Percentiles rank a stretch among this genome's conserved stretches.
Conservation (phyloP, 2,797 vertebrate genomes). For the Anabas testudineus region DNA sequence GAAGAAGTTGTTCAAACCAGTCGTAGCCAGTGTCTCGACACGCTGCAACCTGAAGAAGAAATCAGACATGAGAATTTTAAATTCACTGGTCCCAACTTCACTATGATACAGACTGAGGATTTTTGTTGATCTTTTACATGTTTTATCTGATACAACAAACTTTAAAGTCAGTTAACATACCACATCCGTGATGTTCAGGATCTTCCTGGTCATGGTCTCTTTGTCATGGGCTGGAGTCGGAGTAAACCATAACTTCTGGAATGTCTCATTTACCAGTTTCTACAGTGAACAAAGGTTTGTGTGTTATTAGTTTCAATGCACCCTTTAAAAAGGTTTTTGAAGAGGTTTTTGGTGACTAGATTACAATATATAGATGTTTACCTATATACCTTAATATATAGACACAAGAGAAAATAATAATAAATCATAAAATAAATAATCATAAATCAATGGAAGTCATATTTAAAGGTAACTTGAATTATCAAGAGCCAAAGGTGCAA, state of each 20-base stretch:
- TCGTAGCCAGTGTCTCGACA: constrained; percentile 98
- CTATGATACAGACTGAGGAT: neutral
- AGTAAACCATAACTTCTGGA: constrained; percentile 99
- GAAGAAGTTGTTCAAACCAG: constrained; percentile 99
- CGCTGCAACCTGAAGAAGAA: constrained; percentile 89
- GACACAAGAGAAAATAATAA: too few relatives aligned
- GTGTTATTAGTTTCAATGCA: neutral
- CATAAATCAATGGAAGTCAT: neutral
- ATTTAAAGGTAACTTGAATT: neutral
- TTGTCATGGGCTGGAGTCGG: constrained; percentile 95
- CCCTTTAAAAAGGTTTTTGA: neutral
- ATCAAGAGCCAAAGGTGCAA: neutral
- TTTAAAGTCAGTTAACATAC: constrained; percentile 74
- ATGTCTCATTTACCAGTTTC: constrained; percentile 99
- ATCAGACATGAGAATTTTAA: constrained; percentile 12
- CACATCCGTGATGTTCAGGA: constrained; percentile 98
- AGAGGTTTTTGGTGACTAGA: neutral
- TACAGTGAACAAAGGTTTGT: constrained; percentile 57
- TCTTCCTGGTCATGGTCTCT: constrained; percentile 97
- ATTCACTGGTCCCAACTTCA: neutral
- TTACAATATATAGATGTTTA: neutral
- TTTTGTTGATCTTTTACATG: neutral
- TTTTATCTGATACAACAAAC: neutral
- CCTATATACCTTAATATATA: too few relatives aligned
- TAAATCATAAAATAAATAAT: neutral